These are phyloP conservation scores for Drosophila tanythrix DNA, from an alignment of 2,888 invertebrate species.

Conservation along the genomic window DNA sequence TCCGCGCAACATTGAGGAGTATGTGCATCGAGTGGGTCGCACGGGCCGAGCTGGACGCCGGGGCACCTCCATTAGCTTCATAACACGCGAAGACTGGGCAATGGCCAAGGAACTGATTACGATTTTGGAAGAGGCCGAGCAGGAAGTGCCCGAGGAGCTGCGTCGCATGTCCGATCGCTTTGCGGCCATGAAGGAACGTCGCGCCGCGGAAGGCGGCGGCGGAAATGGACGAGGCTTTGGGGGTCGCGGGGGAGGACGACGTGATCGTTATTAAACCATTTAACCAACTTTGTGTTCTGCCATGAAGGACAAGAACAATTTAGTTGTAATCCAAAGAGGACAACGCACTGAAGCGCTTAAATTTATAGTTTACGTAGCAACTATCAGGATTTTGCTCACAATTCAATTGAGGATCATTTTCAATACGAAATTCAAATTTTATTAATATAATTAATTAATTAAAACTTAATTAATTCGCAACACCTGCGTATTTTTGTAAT, in stretches of 20 bases:
- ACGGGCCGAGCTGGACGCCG: constrained; percentile 96
- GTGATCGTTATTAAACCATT: constrained; percentile 55
- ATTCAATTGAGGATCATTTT: not conserved
- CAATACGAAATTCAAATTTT: constrained; percentile 4
- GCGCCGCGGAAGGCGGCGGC: constrained; percentile 85
- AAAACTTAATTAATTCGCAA: constrained; percentile 17
- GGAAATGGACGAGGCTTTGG: constrained; percentile 40
- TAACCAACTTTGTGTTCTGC: constrained; percentile 1
- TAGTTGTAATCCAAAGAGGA: constrained; percentile 23
- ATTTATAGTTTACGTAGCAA: constrained; percentile 9
- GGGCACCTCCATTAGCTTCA: constrained; percentile 93
- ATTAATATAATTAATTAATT: constrained; percentile 5
- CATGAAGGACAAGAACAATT: not conserved
- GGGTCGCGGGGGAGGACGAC: constrained; percentile 47
- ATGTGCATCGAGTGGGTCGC: constrained; percentile 95
- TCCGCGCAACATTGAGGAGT: constrained; percentile 97
- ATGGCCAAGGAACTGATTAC: constrained; percentile 92
- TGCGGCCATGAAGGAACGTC: constrained; percentile 88
- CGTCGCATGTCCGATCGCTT: constrained; percentile 91
- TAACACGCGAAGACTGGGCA: constrained; percentile 93
- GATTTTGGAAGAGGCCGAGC: constrained; percentile 94
- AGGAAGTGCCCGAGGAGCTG: constrained; percentile 92
- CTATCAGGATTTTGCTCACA: not conserved
- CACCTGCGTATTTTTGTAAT: constrained; percentile 91
- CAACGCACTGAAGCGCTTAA: constrained; percentile 52